These are phyloP conservation scores for Microcebus griseorufus DNA, from an alignment of 2,113 vertebrate genomes.

Conservation along the genomic window DNA sequence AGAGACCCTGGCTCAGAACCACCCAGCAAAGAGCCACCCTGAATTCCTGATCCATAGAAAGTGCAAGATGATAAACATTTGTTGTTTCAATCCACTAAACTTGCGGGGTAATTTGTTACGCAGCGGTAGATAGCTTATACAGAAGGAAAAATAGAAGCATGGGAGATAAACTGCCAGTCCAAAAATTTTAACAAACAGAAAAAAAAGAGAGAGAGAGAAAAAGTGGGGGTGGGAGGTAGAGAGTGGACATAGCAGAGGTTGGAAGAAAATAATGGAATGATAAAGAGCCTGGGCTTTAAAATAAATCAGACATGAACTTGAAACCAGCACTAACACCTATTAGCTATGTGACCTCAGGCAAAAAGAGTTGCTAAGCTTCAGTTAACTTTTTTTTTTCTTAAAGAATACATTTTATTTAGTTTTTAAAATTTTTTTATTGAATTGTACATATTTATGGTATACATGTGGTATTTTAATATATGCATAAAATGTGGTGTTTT, in stretches of 20 bases:
- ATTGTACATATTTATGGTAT: too few relatives aligned
- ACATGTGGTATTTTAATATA: too few relatives aligned
- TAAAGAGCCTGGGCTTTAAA: neutral
- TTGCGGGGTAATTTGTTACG: neutral
- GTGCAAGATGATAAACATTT: neutral
- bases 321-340: neutral
- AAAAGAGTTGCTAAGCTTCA: neutral
- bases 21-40: neutral
- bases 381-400: neutral
- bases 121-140: neutral
- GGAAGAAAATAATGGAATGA: neutral
- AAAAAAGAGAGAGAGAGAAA: neutral
- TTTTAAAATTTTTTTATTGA: too few relatives aligned
- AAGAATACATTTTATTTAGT: too few relatives aligned
- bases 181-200: neutral
- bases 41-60: neutral
- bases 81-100: neutral
- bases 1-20: neutral
- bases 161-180: neutral
- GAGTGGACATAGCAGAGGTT: neutral
- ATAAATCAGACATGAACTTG: neutral
- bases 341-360: neutral
- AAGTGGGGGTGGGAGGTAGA: neutral
- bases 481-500: too few relatives aligned
- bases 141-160: neutral